These are phyloP conservation scores for Chymomyza caudatula DNA, from an alignment of 2,888 invertebrate genomes.

Conservation along the genomic window DNA sequence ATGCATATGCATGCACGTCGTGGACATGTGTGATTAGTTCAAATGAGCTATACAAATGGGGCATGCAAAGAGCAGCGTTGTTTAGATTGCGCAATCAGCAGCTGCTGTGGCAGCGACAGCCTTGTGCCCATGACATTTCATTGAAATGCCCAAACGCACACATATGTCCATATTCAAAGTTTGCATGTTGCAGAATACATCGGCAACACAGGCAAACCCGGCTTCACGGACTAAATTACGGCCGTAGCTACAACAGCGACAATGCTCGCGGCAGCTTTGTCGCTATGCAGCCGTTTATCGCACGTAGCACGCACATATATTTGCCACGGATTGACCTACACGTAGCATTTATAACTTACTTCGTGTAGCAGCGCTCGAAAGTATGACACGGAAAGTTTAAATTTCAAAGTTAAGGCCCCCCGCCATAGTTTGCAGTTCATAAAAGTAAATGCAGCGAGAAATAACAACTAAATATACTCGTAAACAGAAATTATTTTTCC, in stretches of 20 bases:
- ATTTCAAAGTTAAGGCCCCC: slow-evolving; percentile 12
- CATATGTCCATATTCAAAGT: background rate
- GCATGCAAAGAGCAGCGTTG: slow-evolving; percentile 35
- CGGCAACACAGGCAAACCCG: background rate
- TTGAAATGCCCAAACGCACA: slow-evolving; percentile 36
- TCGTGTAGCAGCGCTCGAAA: slow-evolving; percentile 11
- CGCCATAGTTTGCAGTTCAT: slow-evolving; percentile 27
- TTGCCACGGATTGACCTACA: slow-evolving; percentile 12
- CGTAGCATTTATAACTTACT: slow-evolving; percentile 31
- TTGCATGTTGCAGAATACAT: background rate
- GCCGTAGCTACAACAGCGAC: background rate
- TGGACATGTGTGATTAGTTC: slow-evolving; percentile 5
- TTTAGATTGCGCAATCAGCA: slow-evolving; percentile 38
- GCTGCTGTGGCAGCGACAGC: slow-evolving; percentile 15
- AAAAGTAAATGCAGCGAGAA: slow-evolving; percentile 31
- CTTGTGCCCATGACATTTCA: slow-evolving; percentile 46
- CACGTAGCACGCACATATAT: slow-evolving; percentile 20
- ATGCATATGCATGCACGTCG: background rate
- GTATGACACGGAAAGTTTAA: slow-evolving; percentile 39
- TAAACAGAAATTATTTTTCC: slow-evolving; percentile 12
- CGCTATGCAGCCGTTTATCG: slow-evolving; percentile 29
- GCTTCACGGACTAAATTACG: slow-evolving; percentile 17
- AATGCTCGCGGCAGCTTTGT: background rate
- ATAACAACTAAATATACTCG: slow-evolving; percentile 30
- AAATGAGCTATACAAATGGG: slow-evolving; percentile 44